phyloP scores from a whole-genome alignment of 2,113 vertebrate genomes.

The Strix aluco region DNA sequence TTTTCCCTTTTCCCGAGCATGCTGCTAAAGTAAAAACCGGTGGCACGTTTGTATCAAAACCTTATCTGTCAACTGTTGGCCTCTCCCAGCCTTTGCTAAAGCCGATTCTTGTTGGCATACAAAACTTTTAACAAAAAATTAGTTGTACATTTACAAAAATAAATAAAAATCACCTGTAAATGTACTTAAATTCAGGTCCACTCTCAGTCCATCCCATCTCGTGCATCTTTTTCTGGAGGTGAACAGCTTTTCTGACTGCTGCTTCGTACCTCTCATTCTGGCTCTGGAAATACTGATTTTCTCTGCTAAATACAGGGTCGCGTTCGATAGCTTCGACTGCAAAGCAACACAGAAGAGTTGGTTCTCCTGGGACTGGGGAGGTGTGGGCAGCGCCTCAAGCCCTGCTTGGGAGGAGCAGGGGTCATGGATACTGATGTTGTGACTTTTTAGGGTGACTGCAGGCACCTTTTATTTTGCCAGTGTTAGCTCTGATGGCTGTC shows the following conservation, averaged over 20 bases:
- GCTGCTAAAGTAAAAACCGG: not conserved
- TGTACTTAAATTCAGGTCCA: conserved; percentile 36
- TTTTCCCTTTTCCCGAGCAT: not conserved
- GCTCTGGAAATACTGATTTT: conserved; percentile 73
- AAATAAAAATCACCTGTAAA: conserved; percentile 60
- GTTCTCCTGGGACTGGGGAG: not conserved
- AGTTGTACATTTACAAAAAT: not conserved
- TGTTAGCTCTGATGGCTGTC: not conserved
- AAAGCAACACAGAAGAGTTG: not conserved
- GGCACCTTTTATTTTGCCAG: not conserved
- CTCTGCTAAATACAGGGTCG: conserved; percentile 63
- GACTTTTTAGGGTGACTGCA: not conserved
- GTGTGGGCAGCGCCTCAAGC: not conserved
- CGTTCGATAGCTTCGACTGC: conserved; percentile 65
- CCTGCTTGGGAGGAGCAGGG: rapidly evolving
- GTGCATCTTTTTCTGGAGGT: conserved; percentile 45
- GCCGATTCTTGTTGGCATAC: not conserved
- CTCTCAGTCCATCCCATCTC: conserved; percentile 68
- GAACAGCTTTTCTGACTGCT: conserved; percentile 54
- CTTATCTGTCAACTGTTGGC: not conserved
- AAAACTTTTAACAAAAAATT: not conserved
- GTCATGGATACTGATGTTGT: rapidly evolving
- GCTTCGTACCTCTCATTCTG: conserved; percentile 70
- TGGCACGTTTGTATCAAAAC: not conserved
- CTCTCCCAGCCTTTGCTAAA: not conserved